A percentile compares a stretch with the other conserved stretches of the same genome.
phyloP scores from a whole-genome alignment of 2,113 vertebrate genomes.

The Oryzias celebensis region DNA sequence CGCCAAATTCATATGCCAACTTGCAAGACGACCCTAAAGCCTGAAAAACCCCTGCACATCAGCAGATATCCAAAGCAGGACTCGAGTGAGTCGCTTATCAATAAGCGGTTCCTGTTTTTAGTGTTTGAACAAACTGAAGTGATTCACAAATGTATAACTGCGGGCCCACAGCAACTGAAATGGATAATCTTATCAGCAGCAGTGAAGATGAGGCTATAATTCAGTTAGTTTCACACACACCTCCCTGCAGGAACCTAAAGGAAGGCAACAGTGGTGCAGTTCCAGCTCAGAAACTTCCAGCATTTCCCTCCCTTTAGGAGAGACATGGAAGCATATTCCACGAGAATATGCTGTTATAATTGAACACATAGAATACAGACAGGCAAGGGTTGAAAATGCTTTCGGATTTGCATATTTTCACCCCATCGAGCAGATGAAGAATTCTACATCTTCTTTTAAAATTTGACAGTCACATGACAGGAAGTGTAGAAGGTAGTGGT shows the following conservation, averaged over 20 bases:
- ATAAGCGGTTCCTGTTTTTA: slow-evolving; percentile 4
- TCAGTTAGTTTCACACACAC: background rate
- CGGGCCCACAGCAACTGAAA: slow-evolving; percentile 7
- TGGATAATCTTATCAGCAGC: background rate
- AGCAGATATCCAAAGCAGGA: slow-evolving; percentile 10
- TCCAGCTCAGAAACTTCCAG: background rate
- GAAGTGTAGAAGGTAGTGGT: too few species aligned
- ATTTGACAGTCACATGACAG: too few species aligned
- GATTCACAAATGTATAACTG: slow-evolving; percentile 11
- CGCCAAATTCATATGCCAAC: background rate
- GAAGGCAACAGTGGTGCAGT: background rate
- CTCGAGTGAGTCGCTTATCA: slow-evolving; percentile 11
- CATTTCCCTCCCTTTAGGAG: background rate
- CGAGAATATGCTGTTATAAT: background rate
- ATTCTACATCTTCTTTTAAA: too few species aligned
- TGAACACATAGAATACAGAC: too few species aligned
- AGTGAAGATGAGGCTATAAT: background rate
- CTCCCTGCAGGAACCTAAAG: background rate
- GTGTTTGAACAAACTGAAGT: slow-evolving; percentile 3
- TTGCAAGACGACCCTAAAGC: background rate
- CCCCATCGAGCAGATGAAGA: too few species aligned
- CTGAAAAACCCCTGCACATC: slow-evolving; percentile 4
- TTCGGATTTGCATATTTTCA: too few species aligned
- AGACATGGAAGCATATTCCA: background rate
- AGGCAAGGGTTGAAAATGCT: too few species aligned